Percentiles rank a stretch among this genome's conserved stretches.
These are phyloP conservation scores for Nomada fabriciana DNA, from an alignment of 2,888 invertebrate genomes.

Conservation along the genomic window DNA sequence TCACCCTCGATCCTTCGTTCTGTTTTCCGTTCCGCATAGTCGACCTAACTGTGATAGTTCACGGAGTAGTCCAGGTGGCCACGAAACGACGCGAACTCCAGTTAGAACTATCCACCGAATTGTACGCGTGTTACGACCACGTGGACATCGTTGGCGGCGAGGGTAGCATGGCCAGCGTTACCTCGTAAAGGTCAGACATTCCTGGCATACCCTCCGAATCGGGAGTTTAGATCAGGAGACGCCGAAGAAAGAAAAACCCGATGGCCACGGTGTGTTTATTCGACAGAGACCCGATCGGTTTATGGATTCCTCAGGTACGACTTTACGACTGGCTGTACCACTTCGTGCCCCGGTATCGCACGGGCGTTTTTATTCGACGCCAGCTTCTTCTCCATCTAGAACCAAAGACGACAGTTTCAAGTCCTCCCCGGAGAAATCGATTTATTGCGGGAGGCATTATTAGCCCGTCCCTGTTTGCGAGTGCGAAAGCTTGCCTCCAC, in stretches of 20 bases:
- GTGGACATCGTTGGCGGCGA: background rate
- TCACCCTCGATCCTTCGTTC: background rate
- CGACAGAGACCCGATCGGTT: slow-evolving; percentile 2
- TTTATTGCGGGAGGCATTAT: slow-evolving; percentile 30
- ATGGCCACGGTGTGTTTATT: background rate
- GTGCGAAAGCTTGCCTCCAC: background rate
- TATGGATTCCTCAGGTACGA: slow-evolving; percentile 30
- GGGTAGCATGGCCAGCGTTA: background rate
- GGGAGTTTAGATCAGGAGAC: background rate
- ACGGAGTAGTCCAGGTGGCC: background rate
- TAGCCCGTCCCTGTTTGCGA: background rate
- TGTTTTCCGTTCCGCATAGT: slow-evolving; percentile 30
- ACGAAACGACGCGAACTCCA: background rate
- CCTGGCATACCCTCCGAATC: slow-evolving; percentile 9
- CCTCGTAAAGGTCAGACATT: slow-evolving; percentile 10
- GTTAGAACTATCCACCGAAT: background rate
- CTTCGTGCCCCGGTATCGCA: slow-evolving; percentile 16
- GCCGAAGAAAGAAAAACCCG: background rate
- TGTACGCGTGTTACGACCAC: slow-evolving; percentile 6
- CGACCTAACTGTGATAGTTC: background rate
- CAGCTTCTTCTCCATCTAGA: slow-evolving; percentile 20
- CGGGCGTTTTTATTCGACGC: slow-evolving; percentile 4
- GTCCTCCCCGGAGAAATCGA: slow-evolving; percentile 43
- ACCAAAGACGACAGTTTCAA: slow-evolving; percentile 50
- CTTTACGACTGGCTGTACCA: slow-evolving; percentile 24